Evolutionary conservation across 1,140 invertebrate species (phyloP).

Genomic region (Tetragnatha versicolor): DNA sequence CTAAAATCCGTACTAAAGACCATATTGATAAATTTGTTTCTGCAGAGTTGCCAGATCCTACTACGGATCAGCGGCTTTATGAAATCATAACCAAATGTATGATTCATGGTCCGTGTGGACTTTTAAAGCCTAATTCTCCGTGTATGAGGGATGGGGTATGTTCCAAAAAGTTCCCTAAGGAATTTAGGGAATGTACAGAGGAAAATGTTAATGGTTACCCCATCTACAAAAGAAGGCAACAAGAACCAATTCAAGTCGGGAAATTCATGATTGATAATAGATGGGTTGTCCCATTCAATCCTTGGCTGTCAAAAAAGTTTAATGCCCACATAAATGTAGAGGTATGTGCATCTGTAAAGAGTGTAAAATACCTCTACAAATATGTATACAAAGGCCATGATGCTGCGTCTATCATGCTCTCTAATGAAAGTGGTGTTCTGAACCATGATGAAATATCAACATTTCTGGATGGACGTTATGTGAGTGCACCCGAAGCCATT

Average conservation of each 20-base stretch:
- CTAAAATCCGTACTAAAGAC: conserved; percentile 46
- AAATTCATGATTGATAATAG: conserved; percentile 59
- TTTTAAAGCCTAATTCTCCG: conserved; percentile 49
- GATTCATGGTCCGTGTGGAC: conserved; percentile 62
- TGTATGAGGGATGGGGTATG: conserved; percentile 59
- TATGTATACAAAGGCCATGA: conserved; percentile 5
- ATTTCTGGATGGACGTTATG: conserved; percentile 63
- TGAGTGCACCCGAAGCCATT: conserved; percentile 63
- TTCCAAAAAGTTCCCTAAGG: conserved; percentile 55
- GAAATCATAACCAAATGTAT: conserved; percentile 62
- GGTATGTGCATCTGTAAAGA: too few species aligned
- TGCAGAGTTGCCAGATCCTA: too few species aligned
- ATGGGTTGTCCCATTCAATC: conserved; percentile 55
- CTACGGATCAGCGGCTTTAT: conserved; percentile 63
- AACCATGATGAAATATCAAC: background rate
- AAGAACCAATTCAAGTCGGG: conserved; percentile 17
- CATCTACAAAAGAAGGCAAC: conserved; percentile 45
- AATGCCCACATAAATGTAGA: too few species aligned
- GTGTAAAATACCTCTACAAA: too few species aligned
- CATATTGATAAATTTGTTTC: conserved; percentile 67
- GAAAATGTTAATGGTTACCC: conserved; percentile 41
- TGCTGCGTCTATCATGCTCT: background rate
- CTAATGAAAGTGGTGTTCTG: too few species aligned
- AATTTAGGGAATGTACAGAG: background rate
- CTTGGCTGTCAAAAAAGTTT: background rate